phyloP scores from a whole-genome alignment of 1,140 invertebrate species.

The Macrobrachium rosenbergii region DNA sequence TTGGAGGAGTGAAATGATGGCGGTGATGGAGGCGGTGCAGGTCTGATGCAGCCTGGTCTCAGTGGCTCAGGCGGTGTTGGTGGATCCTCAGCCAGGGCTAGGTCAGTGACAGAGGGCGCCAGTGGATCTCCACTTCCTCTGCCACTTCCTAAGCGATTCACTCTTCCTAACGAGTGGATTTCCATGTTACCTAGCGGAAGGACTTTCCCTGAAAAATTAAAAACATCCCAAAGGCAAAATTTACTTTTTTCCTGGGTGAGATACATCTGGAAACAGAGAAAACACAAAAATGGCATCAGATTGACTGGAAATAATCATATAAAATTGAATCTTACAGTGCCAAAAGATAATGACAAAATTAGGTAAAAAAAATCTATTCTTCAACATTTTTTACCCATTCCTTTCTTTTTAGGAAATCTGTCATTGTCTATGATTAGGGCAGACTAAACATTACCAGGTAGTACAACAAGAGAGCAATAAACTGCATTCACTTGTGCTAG shows the following conservation, averaged over 20 bases:
- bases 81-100: slow-evolving; percentile 68
- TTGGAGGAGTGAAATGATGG: slow-evolving; percentile 61
- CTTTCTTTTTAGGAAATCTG: no score
- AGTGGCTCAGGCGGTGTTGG: background rate
- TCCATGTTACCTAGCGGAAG: slow-evolving; percentile 69
- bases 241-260: background rate
- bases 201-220: slow-evolving; percentile 65
- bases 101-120: slow-evolving; percentile 63
- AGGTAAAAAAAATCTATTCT: no score
- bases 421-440: no score
- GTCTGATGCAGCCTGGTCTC: background rate
- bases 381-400: no score
- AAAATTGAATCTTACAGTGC: no score
- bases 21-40: background rate
- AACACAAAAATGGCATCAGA: background rate
- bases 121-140: slow-evolving; percentile 68
- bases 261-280: background rate
- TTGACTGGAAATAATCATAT: no score
- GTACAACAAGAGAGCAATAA: no score
- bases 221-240: background rate
- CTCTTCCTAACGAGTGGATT: slow-evolving; percentile 59
- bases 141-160: slow-evolving; percentile 62
- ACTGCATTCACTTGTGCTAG: no score
- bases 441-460: no score
- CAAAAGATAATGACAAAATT: no score